Percentiles rank a stretch among this genome's conserved stretches.
Conservation (phyloP, 2,797 vertebrate genomes). For the Mus caroli region DNA sequence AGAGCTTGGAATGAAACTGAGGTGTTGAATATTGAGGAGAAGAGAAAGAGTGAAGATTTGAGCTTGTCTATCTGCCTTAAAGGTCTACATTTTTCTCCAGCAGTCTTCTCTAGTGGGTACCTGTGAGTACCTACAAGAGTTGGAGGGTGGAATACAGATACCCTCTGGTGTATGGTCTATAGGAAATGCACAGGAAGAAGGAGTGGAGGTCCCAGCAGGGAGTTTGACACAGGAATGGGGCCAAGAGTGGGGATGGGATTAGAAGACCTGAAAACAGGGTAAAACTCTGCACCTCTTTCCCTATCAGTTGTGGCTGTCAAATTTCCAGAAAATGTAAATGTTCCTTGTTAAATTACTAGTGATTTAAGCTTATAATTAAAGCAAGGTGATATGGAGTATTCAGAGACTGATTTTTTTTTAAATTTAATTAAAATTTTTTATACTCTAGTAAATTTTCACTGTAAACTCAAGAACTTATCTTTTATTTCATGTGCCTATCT, state of each 20-base stretch:
- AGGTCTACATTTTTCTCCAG: not conserved
- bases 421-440: constrained; percentile 14
- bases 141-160: too few species aligned
- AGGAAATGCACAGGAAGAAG: not conserved
- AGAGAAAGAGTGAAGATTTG: not conserved
- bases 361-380: constrained; percentile 7
- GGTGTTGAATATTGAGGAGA: not conserved
- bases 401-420: not conserved
- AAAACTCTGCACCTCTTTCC: not conserved
- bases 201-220: not conserved
- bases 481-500: not conserved
- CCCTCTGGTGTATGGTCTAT: not conserved
- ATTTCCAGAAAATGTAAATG: not conserved
- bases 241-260: not conserved
- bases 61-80: not conserved
- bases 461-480: not conserved
- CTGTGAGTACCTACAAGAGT: not conserved
- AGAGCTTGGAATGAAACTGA: not conserved
- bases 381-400: not conserved
- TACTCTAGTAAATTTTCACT: not conserved
- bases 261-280: not conserved
- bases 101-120: not conserved
- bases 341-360: not conserved
- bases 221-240: not conserved
- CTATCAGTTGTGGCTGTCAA: not conserved